Conservation (phyloP, 2,888 invertebrate genomes). For the Dascillus cervinus region DNA sequence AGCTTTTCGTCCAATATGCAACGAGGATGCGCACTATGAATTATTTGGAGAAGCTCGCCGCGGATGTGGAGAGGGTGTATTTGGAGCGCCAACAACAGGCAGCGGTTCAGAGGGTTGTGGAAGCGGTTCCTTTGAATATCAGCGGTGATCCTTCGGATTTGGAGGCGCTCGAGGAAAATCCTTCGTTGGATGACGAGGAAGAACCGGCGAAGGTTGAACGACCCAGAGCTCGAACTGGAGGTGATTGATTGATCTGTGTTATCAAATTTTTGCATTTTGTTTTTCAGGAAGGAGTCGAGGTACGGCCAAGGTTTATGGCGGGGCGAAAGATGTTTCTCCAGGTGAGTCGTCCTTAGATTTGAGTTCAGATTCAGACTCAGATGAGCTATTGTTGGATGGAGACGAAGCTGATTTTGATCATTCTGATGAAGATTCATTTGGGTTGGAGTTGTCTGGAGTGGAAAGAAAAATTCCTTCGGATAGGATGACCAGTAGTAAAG, state of each 20-base stretch:
- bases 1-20: constrained; percentile 82
- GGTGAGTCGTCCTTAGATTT: constrained; percentile 36
- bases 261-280: not conserved
- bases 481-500: constrained; percentile 32
- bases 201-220: constrained; percentile 40
- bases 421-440: constrained; percentile 39
- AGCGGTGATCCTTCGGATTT: constrained; percentile 28
- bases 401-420: constrained; percentile 39
- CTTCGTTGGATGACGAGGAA: constrained; percentile 23
- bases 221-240: constrained; percentile 53
- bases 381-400: constrained; percentile 39
- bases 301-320: constrained; percentile 27
- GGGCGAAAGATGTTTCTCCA: no score
- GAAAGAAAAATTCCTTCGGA: constrained; percentile 29
- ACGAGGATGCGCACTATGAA: constrained; percentile 80
- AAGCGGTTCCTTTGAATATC: constrained; percentile 44
- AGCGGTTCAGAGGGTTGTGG: constrained; percentile 49
- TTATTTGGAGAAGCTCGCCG: constrained; percentile 79
- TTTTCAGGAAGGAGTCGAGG: no score
- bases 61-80: constrained; percentile 70
- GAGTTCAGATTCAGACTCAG: constrained; percentile 36
- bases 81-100: constrained; percentile 63
- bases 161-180: constrained; percentile 26
- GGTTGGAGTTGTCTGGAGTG: constrained; percentile 34
- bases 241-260: constrained; percentile 28